Percentiles rank a stretch among this genome's conserved stretches.
Conservation (phyloP, 2,888 invertebrate genomes). For the Harpagoxenus sublaevis region DNA sequence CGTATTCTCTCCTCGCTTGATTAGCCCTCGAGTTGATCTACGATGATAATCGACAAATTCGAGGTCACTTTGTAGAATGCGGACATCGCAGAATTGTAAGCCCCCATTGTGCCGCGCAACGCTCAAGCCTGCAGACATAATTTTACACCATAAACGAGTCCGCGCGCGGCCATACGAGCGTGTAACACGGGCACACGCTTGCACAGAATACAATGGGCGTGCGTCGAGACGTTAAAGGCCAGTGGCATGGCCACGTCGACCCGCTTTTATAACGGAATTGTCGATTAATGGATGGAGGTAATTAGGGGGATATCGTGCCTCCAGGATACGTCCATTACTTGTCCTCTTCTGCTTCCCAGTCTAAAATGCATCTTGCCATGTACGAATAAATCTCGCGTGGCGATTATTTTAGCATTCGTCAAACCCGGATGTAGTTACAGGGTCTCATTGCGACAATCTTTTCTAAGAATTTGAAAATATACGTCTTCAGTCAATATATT, state of each 20-base stretch:
- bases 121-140: constrained; percentile 57
- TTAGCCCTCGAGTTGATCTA: constrained; percentile 56
- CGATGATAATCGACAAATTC: constrained; percentile 58
- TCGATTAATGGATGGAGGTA: constrained; percentile 62
- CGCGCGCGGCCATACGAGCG: constrained; percentile 44
- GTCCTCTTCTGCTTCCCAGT: constrained; percentile 36
- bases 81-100: constrained; percentile 45
- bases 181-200: constrained; percentile 46
- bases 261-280: constrained; percentile 55
- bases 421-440: too few relatives aligned
- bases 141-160: constrained; percentile 50
- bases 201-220: constrained; percentile 48
- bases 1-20: constrained; percentile 26
- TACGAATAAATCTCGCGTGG: constrained; percentile 16
- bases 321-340: constrained; percentile 53
- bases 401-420: neutral
- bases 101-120: constrained; percentile 46
- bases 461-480: neutral
- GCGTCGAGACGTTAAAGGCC: constrained; percentile 54
- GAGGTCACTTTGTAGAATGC: constrained; percentile 53
- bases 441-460: neutral
- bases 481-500: neutral
- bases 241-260: constrained; percentile 51
- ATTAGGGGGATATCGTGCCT: constrained; percentile 59
- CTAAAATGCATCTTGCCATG: constrained; percentile 44